Conservation (phyloP, 2,113 vertebrate genomes). For the Helogale parvula region DNA sequence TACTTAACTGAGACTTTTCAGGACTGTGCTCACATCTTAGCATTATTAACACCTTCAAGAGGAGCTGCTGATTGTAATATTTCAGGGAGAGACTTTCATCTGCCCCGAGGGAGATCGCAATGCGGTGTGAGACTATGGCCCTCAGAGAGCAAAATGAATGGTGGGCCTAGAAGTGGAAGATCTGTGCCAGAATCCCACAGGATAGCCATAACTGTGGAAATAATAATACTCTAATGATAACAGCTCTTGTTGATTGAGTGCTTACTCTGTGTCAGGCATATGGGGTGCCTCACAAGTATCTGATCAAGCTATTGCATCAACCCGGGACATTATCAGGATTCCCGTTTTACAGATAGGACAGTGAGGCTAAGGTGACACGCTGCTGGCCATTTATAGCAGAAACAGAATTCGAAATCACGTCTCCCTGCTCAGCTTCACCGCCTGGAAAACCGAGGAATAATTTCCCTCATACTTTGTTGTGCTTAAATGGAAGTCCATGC, state of each 20-base stretch:
- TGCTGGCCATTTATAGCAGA: background rate
- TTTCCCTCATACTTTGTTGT: background rate
- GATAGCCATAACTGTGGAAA: background rate
- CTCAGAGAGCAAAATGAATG: background rate
- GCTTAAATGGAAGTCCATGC: background rate
- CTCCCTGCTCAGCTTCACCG: background rate
- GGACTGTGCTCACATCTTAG: background rate
- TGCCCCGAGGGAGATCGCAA: too few species aligned
- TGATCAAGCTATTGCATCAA: background rate
- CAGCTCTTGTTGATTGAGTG: background rate
- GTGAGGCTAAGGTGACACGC: background rate
- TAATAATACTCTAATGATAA: background rate
- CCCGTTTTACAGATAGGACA: background rate
- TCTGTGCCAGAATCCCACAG: background rate
- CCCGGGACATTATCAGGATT: background rate
- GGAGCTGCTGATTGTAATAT: background rate
- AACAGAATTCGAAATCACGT: background rate
- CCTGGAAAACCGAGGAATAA: background rate
- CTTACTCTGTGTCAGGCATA: background rate
- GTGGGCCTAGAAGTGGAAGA: background rate
- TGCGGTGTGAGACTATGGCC: rapidly evolving
- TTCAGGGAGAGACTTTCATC: background rate
- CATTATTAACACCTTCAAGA: background rate
- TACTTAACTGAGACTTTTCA: background rate
- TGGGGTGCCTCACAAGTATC: background rate